phyloP scores from a whole-genome alignment of 2,113 vertebrate genomes.

The Tyto alba region DNA sequence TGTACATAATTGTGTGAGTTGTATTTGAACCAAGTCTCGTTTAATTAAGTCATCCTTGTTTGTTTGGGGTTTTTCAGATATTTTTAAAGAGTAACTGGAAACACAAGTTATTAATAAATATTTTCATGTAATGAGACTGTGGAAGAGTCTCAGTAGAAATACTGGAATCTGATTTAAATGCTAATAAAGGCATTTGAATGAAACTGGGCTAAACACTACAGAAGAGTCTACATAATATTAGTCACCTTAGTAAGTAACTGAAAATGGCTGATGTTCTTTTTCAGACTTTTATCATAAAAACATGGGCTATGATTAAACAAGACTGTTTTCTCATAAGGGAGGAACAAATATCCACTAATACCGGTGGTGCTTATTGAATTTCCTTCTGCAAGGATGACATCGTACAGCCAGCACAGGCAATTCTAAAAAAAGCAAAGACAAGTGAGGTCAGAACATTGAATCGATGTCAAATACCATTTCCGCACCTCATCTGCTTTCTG shows the following conservation, averaged over 20 bases:
- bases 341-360: background rate
- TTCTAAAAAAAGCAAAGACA: background rate
- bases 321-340: background rate
- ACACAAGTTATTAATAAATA: constrained; percentile 8
- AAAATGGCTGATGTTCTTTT: background rate
- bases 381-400: background rate
- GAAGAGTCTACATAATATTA: background rate
- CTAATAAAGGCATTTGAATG: background rate
- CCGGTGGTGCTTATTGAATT: background rate
- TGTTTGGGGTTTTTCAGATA: background rate
- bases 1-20: background rate
- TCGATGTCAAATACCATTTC: background rate
- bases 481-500: background rate
- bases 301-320: background rate
- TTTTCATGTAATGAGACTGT: background rate
- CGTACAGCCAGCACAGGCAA: background rate
- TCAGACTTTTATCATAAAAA: background rate
- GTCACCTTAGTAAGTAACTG: background rate
- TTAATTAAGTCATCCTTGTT: background rate
- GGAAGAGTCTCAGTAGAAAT: background rate
- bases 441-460: background rate
- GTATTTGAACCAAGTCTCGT: background rate
- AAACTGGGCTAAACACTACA: background rate
- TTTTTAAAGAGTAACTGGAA: background rate
- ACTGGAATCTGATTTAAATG: background rate